Conservation (phyloP, 2,888 invertebrate species). For the Ctenicera cuprea region DNA sequence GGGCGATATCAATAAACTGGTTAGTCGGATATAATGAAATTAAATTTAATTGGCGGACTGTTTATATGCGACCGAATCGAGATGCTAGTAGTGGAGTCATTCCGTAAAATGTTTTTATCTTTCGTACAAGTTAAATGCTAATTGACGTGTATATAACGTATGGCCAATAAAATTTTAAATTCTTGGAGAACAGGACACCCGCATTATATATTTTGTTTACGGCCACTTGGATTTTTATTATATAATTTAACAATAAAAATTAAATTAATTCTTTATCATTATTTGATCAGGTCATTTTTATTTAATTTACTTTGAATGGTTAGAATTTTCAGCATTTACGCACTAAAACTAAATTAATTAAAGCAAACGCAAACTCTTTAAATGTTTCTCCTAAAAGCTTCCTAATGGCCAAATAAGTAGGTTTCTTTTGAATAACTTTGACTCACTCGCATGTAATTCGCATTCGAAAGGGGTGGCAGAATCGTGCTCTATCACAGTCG, state of each 20-base stretch:
- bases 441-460: slow-evolving; percentile 35
- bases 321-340: no score
- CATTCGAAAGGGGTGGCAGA: slow-evolving; percentile 37
- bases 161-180: slow-evolving; percentile 53
- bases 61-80: slow-evolving; percentile 52
- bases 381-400: background rate
- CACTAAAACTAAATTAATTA: no score
- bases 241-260: slow-evolving; percentile 7
- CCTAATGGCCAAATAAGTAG: background rate
- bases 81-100: slow-evolving; percentile 55
- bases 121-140: slow-evolving; percentile 62
- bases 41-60: slow-evolving; percentile 65
- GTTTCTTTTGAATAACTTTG: slow-evolving; percentile 28
- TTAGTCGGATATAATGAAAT: slow-evolving; percentile 64
- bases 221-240: slow-evolving; percentile 1
- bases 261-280: slow-evolving; percentile 5
- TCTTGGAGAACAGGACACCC: slow-evolving; percentile 29
- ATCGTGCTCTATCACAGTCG: slow-evolving; percentile 57
- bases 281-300: no score
- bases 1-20: slow-evolving; percentile 52
- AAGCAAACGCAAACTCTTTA: background rate
- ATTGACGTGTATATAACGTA: slow-evolving; percentile 61
- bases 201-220: slow-evolving; percentile 18
- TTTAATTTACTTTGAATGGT: no score
- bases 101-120: slow-evolving; percentile 63